Conservation (phyloP, 2,113 vertebrate genomes). For the Harpagus bidentatus region DNA sequence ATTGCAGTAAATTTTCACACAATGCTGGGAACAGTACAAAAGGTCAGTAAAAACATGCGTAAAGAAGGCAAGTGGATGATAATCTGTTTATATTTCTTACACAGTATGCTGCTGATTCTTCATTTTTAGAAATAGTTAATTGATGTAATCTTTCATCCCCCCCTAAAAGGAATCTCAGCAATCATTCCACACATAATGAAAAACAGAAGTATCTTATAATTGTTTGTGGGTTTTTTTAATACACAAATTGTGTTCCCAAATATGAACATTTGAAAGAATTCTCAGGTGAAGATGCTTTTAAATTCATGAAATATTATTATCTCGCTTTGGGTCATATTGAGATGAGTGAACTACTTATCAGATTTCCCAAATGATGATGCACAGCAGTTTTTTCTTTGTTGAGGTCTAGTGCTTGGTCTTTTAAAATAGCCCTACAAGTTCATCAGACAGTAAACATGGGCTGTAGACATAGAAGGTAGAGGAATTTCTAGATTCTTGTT, state of each 20-base stretch:
- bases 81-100: background rate
- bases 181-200: background rate
- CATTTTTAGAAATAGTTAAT: background rate
- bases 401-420: background rate
- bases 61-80: background rate
- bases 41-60: background rate
- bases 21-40: background rate
- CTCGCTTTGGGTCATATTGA: background rate
- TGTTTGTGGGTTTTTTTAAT: background rate
- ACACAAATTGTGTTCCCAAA: background rate
- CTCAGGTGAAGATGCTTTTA: background rate
- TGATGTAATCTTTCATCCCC: background rate
- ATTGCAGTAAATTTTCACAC: background rate
- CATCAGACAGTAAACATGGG: background rate
- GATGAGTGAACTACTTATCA: background rate
- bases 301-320: background rate
- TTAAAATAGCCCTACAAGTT: background rate
- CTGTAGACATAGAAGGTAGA: background rate
- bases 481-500: slow-evolving; percentile 10
- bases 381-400: background rate
- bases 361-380: background rate
- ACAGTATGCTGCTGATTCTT: background rate
- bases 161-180: background rate
- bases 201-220: background rate
- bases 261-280: background rate